Percentiles rank a stretch among this genome's conserved stretches.
phyloP scores from a whole-genome alignment of 1,140 invertebrate genomes.

The Drosophila carrolli region DNA sequence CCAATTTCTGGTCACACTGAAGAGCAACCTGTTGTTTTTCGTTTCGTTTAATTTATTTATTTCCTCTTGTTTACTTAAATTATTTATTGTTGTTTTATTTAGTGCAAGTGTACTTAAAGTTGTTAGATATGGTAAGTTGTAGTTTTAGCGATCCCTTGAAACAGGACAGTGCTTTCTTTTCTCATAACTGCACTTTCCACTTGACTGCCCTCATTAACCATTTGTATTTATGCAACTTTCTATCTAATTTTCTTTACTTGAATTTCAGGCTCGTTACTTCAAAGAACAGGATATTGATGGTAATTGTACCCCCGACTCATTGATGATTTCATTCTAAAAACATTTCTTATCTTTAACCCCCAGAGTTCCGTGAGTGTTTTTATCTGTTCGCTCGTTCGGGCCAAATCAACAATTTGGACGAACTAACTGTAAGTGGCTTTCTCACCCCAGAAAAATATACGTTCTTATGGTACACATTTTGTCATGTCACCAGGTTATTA shows the following conservation, averaged over 20 bases:
- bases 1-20: constrained; percentile 30
- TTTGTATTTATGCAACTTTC: constrained; percentile 43
- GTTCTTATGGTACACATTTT: neutral
- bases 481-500: constrained; percentile 85
- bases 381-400: constrained; percentile 95
- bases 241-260: constrained; percentile 9
- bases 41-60: constrained; percentile 42
- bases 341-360: constrained; percentile 44
- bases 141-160: rapidly evolving
- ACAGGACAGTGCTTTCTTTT: constrained; percentile 28
- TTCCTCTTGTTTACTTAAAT: constrained; percentile 27
- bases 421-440: constrained; percentile 90
- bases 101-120: neutral
- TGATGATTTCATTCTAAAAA: constrained; percentile 56
- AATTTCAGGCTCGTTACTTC: constrained; percentile 90
- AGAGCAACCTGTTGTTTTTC: constrained; percentile 40
- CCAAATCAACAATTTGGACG: constrained; percentile 94
- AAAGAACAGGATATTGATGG: constrained; percentile 94
- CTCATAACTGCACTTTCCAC: constrained; percentile 59
- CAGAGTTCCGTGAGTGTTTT: constrained; percentile 97
- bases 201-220: constrained; percentile 47
- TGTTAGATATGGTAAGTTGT: constrained; percentile 26
- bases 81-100: constrained; percentile 22
- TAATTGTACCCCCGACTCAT: constrained; percentile 82
- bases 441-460: neutral